phyloP scores from a whole-genome alignment of 2,113 vertebrate genomes.

The Suricata suricatta region DNA sequence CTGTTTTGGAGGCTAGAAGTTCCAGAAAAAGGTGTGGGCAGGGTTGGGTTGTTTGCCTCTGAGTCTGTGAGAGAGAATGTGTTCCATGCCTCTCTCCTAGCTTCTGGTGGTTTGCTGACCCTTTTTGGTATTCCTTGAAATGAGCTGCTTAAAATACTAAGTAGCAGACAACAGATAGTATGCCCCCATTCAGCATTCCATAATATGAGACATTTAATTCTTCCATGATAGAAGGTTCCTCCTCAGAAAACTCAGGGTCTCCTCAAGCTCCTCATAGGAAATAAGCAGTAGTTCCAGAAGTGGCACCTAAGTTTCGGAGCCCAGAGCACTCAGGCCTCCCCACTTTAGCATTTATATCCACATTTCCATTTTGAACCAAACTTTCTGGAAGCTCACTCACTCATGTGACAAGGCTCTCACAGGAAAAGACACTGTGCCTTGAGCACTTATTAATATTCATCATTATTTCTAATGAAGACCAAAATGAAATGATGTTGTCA shows the following conservation, averaged over 20 bases:
- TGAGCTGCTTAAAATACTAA: neutral
- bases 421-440: constrained; percentile 47
- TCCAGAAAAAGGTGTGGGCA: neutral
- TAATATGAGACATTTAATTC: neutral
- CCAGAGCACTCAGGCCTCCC: neutral
- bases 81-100: neutral
- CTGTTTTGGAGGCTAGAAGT: neutral
- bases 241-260: neutral
- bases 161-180: neutral
- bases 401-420: constrained; percentile 7
- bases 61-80: neutral
- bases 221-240: neutral
- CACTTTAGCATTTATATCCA: neutral
- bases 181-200: neutral
- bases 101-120: neutral
- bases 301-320: neutral
- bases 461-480: constrained; percentile 60
- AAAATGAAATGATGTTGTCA: constrained; percentile 62
- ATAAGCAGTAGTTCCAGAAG: neutral
- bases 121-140: neutral
- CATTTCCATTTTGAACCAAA: constrained; percentile 46
- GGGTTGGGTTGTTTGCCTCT: neutral
- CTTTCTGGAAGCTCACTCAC: neutral
- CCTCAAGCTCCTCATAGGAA: neutral
- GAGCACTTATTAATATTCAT: constrained; percentile 69